Evolutionary conservation across 2,888 invertebrate genomes (phyloP).

Genomic region (Acrobasis consociella): DNA sequence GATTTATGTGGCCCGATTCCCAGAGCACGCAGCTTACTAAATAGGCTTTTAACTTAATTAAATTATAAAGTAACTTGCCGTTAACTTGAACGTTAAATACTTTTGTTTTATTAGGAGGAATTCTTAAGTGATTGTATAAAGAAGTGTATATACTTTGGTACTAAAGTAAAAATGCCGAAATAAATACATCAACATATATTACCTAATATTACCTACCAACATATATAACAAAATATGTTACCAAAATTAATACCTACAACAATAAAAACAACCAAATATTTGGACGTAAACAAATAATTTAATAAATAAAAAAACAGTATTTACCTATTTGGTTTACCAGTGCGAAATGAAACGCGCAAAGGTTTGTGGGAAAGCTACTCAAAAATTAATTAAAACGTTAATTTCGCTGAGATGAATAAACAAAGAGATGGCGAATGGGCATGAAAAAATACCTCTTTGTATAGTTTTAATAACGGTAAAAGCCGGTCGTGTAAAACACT

Average conservation of each 20-base stretch:
- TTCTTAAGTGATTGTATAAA: no score
- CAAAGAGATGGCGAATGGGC: background rate
- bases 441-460: constrained; percentile 18
- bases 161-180: no score
- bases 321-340: background rate
- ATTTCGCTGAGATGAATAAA: background rate
- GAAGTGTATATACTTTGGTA: no score
- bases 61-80: constrained; percentile 12
- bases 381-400: constrained; percentile 11
- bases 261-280: background rate
- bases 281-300: background rate
- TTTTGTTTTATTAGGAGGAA: background rate
- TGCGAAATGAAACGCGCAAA: constrained; percentile 4
- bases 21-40: constrained; percentile 14
- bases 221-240: no score
- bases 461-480: constrained; percentile 18
- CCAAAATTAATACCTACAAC: no score
- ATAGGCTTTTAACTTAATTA: constrained; percentile 22
- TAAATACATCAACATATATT: no score
- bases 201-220: no score
- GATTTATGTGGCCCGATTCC: constrained; percentile 16
- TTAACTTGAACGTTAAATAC: background rate
- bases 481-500: background rate
- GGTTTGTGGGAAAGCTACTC: background rate
- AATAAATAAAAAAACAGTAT: background rate